Evolutionary conservation across 1,140 invertebrate genomes (phyloP), one percentile per base, ranked within the genome.

Genomic region (Zophobas morio): DNA sequence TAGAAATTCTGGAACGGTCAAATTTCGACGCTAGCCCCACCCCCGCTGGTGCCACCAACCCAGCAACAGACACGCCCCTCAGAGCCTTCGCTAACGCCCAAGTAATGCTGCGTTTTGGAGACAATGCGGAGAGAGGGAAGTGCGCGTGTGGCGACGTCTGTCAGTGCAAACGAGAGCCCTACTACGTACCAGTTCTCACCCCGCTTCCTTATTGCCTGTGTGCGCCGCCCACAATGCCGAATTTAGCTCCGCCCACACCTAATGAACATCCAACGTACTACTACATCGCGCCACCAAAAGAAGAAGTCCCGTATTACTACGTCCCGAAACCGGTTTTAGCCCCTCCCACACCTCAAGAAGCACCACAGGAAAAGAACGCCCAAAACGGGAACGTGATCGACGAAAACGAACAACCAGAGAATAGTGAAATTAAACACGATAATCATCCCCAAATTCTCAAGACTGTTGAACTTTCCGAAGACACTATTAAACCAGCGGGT

Each of bases 1-100:
- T 66, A 5, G 60, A 66, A 36, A 66, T 66, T 8, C 39, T 66
- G 8, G 60, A 66, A 66, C 37, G 60, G 1, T 66, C 60, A 3
- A 66, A 66, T 33, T 66, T 66, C n/a, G 60, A 47, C 6, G 40
- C 60, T 2, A 39, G 46, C 1, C n/a, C 40, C 34, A n/a, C 60
- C 2, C 1, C 20, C 4, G n/a, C 39, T 2, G 20, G 5, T 32
- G 20, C 37, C 2, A 32, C n/a, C 60, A 46, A 46, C 6, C 42
- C 3, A 46, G 8, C 8, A n/a, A 20, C 20, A 36, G 60, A 66
- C 1, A 40, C 1, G 6, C 60, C 60, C n/a, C n/a, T n/a, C 2
- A 66, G 34, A 36, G 40, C 60, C 0, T 66, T 40, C n/a, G 60
- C 60, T 42, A 66, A 66, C 34, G 60, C 60, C 1, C 60, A 66